phyloP scores from a whole-genome alignment of 1,140 invertebrate species.

The Leptopilina clavipes region DNA sequence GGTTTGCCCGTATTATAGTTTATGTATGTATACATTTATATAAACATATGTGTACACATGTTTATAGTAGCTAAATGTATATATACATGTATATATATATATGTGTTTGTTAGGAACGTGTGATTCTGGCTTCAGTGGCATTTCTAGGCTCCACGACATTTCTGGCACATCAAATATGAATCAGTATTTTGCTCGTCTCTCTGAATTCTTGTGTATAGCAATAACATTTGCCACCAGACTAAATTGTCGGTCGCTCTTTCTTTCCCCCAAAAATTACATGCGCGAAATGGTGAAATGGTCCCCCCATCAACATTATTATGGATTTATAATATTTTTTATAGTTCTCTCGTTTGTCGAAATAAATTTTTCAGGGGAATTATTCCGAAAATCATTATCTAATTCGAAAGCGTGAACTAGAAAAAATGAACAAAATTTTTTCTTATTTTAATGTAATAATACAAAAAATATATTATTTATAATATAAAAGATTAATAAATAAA shows the following conservation, averaged over 20 bases:
- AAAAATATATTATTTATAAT: too few relatives aligned
- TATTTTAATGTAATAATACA: too few relatives aligned
- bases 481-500: too few relatives aligned
- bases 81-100: too few relatives aligned
- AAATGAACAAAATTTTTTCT: too few relatives aligned
- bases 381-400: neutral
- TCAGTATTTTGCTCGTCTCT: slow-evolving; percentile 26
- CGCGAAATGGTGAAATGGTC: neutral
- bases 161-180: slow-evolving; percentile 35
- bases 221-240: slow-evolving; percentile 1
- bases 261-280: neutral
- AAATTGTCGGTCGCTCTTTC: slow-evolving; percentile 14
- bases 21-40: neutral
- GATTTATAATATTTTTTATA: slow-evolving; percentile 1
- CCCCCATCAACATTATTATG: neutral
- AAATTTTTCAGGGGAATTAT: neutral
- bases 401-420: too few relatives aligned
- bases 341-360: neutral
- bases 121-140: slow-evolving; percentile 16
- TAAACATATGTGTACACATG: neutral
- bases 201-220: neutral
- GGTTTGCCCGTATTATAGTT: slow-evolving; percentile 21
- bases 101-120: neutral
- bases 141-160: slow-evolving; percentile 31
- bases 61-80: too few relatives aligned